Conservation (phyloP, 2,113 vertebrate species). For the Antidorcas marsupialis region DNA sequence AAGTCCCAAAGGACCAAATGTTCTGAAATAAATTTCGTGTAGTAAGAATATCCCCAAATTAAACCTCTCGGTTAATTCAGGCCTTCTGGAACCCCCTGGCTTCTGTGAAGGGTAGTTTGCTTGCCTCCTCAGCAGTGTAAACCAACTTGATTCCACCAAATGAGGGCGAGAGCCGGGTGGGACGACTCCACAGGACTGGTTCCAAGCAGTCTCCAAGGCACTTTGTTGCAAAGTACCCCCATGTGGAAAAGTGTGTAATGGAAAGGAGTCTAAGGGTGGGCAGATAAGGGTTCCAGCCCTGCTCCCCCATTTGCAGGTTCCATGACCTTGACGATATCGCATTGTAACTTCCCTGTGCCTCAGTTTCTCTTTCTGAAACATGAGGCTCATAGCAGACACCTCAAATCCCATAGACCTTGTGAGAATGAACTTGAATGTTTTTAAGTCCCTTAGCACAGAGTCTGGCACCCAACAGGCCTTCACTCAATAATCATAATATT, state of each 20-base stretch:
- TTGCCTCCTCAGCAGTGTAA: conserved; percentile 40
- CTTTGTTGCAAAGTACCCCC: neutral
- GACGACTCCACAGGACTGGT: neutral
- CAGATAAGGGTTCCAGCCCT: neutral
- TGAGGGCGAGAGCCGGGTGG: neutral
- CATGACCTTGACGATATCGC: neutral
- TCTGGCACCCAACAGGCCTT: neutral
- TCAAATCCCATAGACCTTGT: neutral
- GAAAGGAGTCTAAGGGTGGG: neutral
- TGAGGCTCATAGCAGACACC: neutral
- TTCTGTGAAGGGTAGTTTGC: conserved; percentile 15
- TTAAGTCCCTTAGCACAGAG: neutral
- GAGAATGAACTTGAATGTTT: neutral
- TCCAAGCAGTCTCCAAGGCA: neutral
- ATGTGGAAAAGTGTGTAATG: neutral
- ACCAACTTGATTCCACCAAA: conserved; percentile 12
- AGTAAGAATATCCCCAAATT: conserved; percentile 73
- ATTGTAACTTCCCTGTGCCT: neutral
- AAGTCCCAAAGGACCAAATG: conserved; percentile 76
- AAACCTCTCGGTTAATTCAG: conserved; percentile 58
- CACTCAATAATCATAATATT: conserved; percentile 25
- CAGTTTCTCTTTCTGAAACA: neutral
- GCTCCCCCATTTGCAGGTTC: neutral
- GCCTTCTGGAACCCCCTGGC: conserved; percentile 50
- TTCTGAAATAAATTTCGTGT: conserved; percentile 77